These are phyloP conservation scores for Ifrita kowaldi DNA, from an alignment of 2,113 vertebrate genomes.

Conservation along the genomic window DNA sequence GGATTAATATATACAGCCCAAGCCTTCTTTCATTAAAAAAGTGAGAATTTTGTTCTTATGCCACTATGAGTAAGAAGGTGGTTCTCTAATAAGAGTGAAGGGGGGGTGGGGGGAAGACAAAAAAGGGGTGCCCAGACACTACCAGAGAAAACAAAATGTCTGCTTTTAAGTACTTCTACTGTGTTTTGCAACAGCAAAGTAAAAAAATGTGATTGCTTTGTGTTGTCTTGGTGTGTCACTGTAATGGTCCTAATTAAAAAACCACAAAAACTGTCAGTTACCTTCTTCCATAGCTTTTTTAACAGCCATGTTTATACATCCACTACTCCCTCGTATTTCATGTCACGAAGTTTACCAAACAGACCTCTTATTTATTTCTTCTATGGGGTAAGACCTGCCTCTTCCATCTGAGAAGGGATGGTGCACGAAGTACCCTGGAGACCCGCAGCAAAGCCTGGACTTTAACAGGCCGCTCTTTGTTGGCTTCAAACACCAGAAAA, in stretches of 20 bases:
- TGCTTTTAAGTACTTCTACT: not conserved
- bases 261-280: accelerated
- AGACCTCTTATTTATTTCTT: not conserved
- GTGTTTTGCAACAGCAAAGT: not conserved
- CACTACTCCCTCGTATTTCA: not conserved
- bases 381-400: too few species aligned
- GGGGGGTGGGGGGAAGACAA: accelerated
- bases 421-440: not conserved
- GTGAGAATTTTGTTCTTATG: not conserved
- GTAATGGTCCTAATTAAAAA: not conserved
- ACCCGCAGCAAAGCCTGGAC: too few species aligned
- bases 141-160: not conserved
- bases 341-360: not conserved
- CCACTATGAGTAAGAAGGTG: not conserved
- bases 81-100: not conserved
- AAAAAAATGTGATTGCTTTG: not conserved
- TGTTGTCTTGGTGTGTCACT: accelerated
- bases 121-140: not conserved
- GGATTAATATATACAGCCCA: not conserved
- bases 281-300: not conserved
- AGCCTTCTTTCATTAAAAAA: not conserved
- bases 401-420: not conserved
- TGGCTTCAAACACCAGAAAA: not conserved
- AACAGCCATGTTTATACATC: not conserved
- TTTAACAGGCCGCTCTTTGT: accelerated